These are phyloP conservation scores for Anarhynchus alexandrinus DNA, from an alignment of 2,113 vertebrate genomes.

Conservation along the genomic window DNA sequence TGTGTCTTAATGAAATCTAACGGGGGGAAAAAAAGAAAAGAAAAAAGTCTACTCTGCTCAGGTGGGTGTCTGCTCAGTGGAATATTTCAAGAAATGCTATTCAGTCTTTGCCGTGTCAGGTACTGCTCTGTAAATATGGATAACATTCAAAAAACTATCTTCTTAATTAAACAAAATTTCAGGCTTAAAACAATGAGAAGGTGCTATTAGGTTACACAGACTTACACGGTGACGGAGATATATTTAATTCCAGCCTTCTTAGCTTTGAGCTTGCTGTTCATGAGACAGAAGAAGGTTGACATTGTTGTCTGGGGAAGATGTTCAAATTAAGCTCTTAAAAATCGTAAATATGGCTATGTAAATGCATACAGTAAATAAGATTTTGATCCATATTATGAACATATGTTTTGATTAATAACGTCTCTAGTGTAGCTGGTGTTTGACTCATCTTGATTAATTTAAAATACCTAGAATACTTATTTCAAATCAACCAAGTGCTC, in stretches of 20 bases:
- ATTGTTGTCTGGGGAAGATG: neutral
- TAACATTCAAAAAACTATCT: neutral
- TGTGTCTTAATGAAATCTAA: neutral
- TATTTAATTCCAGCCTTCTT: neutral
- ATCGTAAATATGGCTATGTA: neutral
- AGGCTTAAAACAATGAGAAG: neutral
- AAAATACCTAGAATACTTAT: neutral
- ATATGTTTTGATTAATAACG: neutral
- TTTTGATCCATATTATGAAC: neutral
- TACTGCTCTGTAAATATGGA: neutral
- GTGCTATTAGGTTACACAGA: neutral
- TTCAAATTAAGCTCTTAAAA: neutral
- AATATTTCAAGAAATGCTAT: neutral
- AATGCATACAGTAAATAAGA: neutral
- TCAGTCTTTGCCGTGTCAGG: neutral
- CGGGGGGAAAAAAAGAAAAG: fast-evolving
- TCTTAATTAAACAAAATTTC: neutral
- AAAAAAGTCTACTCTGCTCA: neutral
- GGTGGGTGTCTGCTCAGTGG: neutral
- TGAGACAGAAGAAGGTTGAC: neutral
- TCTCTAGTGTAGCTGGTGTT: neutral
- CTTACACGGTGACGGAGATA: fast-evolving
- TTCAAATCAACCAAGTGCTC: neutral
- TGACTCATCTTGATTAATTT: neutral
- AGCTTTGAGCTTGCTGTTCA: neutral